Percentiles rank a stretch among this genome's conserved stretches.
Conservation (phyloP, 2,113 vertebrate species). For the Eclectus roratus region DNA sequence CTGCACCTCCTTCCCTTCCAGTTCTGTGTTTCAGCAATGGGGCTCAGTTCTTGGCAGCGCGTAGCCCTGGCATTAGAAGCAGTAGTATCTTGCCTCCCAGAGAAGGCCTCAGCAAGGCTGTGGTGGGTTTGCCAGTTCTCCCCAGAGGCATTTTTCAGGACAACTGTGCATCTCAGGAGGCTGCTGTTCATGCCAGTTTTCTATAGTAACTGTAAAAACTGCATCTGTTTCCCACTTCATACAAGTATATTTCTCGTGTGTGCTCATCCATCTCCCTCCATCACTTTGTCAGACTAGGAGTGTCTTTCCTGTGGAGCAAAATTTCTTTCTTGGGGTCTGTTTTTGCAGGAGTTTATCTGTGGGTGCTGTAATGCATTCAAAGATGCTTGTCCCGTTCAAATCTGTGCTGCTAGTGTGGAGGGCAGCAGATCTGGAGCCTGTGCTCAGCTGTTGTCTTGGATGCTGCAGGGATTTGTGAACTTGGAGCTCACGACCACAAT, state of each 20-base stretch:
- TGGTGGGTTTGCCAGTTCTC: neutral
- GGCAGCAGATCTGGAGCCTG: neutral
- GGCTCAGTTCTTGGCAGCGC: neutral
- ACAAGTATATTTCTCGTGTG: neutral
- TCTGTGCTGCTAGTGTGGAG: neutral
- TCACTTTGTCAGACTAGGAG: neutral
- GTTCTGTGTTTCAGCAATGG: neutral
- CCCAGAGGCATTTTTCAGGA: neutral
- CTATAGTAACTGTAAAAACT: neutral
- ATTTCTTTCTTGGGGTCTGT: neutral
- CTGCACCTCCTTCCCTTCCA: neutral
- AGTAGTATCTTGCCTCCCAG: neutral
- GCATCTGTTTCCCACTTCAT: neutral
- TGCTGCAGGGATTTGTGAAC: neutral
- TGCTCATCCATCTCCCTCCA: neutral
- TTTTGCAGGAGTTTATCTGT: neutral
- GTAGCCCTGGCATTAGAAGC: neutral
- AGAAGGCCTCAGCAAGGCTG: neutral
- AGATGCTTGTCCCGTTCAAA: neutral
- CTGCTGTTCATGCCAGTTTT: neutral
- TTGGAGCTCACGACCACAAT: neutral
- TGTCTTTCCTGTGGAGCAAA: fast-evolving
- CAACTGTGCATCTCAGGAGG: neutral
- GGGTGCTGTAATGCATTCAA: neutral
- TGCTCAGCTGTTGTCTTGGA: neutral